Conservation (phyloP, 2,113 vertebrate species). For the Puffinus mauretanicus region DNA sequence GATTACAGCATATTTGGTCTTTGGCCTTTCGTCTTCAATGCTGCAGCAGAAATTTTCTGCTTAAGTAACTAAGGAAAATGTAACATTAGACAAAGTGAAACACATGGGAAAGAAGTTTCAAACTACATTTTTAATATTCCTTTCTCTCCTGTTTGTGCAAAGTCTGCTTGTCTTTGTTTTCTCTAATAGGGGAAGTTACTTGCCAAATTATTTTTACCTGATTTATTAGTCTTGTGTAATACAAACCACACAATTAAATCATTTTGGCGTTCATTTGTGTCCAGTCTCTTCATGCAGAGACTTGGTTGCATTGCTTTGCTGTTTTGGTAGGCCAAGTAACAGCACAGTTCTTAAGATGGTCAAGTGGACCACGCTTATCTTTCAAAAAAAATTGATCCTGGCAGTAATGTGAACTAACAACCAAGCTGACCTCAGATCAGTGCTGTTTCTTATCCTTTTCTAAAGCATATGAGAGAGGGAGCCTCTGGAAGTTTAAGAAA, state of each 20-base stretch:
- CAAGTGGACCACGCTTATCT: background rate
- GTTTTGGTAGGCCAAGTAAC: background rate
- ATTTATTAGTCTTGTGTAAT: background rate
- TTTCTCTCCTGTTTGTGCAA: background rate
- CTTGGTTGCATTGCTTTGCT: background rate
- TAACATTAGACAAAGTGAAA: fast-evolving
- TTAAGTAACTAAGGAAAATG: background rate
- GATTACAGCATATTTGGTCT: background rate
- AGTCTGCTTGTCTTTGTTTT: background rate
- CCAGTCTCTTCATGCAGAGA: background rate
- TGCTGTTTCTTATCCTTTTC: background rate
- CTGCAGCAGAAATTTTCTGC: background rate
- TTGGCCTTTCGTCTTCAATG: background rate
- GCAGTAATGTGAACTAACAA: background rate
- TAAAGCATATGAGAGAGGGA: background rate
- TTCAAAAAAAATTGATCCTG: background rate
- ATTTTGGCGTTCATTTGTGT: background rate
- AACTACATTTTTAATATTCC: background rate
- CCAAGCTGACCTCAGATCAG: background rate
- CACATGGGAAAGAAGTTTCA: background rate
- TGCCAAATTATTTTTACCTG: background rate
- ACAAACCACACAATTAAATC: background rate
- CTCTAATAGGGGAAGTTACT: background rate
- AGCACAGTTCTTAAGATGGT: background rate
- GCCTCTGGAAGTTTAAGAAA: background rate